These are phyloP conservation scores for Auanema freiburgensis DNA, from an alignment of 2,888 invertebrate genomes.

Conservation along the genomic window DNA sequence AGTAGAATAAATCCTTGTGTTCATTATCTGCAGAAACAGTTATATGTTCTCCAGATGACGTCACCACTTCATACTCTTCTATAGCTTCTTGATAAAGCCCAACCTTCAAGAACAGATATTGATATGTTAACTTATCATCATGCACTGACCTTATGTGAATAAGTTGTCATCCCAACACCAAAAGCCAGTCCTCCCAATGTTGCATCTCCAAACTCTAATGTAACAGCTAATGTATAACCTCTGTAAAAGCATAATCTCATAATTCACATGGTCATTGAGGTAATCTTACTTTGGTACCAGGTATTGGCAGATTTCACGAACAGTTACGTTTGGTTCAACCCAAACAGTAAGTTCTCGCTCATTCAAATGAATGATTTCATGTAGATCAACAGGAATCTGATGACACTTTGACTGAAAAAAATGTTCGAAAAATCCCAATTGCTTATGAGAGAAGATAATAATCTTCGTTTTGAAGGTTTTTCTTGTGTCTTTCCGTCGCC, in stretches of 20 bases:
- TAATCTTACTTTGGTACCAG: constrained; percentile 67
- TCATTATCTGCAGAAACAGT: constrained; percentile 68
- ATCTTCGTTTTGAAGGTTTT: too few species aligned
- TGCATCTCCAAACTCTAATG: constrained; percentile 75
- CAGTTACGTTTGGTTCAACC: constrained; percentile 75
- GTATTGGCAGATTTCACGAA: constrained; percentile 73
- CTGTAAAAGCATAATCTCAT: constrained; percentile 14
- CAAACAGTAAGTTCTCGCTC: constrained; percentile 71
- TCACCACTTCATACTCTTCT: constrained; percentile 73
- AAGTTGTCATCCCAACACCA: constrained; percentile 77
- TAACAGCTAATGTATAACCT: constrained; percentile 75
- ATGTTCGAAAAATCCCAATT: too few species aligned
- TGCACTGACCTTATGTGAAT: constrained; percentile 71
- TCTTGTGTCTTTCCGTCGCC: too few species aligned
- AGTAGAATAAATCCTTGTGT: constrained; percentile 70
- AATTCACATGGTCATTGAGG: too few species aligned
- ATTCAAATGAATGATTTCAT: constrained; percentile 72
- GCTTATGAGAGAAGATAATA: too few species aligned
- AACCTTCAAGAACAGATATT: constrained; percentile 65
- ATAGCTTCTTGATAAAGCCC: constrained; percentile 76
- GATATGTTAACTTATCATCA: background rate
- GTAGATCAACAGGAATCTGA: constrained; percentile 72
- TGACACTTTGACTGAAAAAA: constrained; percentile 69
- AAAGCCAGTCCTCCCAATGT: constrained; percentile 75
- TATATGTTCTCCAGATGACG: constrained; percentile 72